Base-by-base conservation (phyloP, 2,797 vertebrate species). In the Propithecus perrieri region DNA sequence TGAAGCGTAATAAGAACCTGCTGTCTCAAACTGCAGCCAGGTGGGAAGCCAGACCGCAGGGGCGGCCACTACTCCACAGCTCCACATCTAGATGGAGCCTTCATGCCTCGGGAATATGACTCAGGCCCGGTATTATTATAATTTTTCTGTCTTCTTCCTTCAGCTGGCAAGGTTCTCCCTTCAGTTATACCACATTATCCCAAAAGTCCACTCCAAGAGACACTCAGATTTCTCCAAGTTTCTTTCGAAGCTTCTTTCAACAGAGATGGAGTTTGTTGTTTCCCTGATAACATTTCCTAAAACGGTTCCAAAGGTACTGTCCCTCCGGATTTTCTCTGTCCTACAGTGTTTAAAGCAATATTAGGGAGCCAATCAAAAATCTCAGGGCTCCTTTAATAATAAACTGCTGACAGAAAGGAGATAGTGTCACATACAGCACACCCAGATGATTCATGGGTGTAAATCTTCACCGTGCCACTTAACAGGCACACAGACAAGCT, bases 1-100 rank as follows among this genome's bases (percentile, higher is more conserved):
- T 97, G 50, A 92, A 97, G 87, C 13, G 50, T 55, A 97, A 97
- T 24, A 17, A 83, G 75, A 97, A 91, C 18, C 83, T 74, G 72
- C 33, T 85, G 79, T 65, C 88, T 89, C 53, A 26, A 81, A 81
- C 79, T 90, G 65, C 33, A 89, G 12, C 83, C 86, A 92, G 84
- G 72, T 95, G 53, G 84, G 65, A 61, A 95, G 61, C 61, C 5
- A 6, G 55, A 50, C 43, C 61, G 30, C 13, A 35, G 2, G 26
- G 3, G 88, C 0, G 18, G 59, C 33, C 35, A 57, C 1, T 43
- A 38, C 35, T 5, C 48, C 78, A 18, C 4, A 78, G 1, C 72
- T 90, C 0, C 14, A 41, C 33, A 76, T 4, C 22, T 20, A 57
- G 85, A 78, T 35, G 38, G 50, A 96, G 97, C 89, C 0, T 3